Conservation (phyloP, 2,888 invertebrate genomes). For the Orthonevra nobilis region DNA sequence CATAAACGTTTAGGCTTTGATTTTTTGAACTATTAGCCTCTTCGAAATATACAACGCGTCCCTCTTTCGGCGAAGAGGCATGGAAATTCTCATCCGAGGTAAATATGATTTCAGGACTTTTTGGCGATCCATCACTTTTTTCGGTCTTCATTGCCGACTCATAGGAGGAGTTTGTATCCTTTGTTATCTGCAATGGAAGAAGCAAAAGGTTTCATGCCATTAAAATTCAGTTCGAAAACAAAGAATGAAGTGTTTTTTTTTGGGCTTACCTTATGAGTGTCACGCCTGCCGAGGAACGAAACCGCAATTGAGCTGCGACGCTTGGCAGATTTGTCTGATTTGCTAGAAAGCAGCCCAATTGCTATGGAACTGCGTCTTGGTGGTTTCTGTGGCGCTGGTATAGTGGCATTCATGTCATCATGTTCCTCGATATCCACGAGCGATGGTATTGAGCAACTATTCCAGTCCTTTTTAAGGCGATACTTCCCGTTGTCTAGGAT, state of each 20-base stretch:
- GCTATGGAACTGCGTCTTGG: constrained; percentile 79
- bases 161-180: constrained; percentile 74
- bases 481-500: constrained; percentile 79
- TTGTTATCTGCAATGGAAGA: constrained; percentile 61
- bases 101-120: constrained; percentile 76
- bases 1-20: constrained; percentile 50
- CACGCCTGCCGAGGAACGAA: constrained; percentile 78
- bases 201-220: constrained; percentile 7
- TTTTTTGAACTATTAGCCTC: constrained; percentile 72
- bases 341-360: constrained; percentile 76
- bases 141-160: constrained; percentile 79
- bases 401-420: constrained; percentile 71
- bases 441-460: constrained; percentile 79
- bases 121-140: constrained; percentile 78
- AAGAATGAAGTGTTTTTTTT: too few relatives aligned
- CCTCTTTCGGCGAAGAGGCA: constrained; percentile 77
- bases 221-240: too few relatives aligned
- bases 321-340: constrained; percentile 77
- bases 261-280: constrained; percentile 77
- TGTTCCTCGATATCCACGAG: constrained; percentile 79
- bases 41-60: constrained; percentile 76
- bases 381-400: constrained; percentile 76
- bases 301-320: constrained; percentile 80
- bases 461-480: constrained; percentile 79
- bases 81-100: constrained; percentile 77